Conservation (phyloP, 1,140 invertebrate species). For the Apocrypta bakeri region DNA sequence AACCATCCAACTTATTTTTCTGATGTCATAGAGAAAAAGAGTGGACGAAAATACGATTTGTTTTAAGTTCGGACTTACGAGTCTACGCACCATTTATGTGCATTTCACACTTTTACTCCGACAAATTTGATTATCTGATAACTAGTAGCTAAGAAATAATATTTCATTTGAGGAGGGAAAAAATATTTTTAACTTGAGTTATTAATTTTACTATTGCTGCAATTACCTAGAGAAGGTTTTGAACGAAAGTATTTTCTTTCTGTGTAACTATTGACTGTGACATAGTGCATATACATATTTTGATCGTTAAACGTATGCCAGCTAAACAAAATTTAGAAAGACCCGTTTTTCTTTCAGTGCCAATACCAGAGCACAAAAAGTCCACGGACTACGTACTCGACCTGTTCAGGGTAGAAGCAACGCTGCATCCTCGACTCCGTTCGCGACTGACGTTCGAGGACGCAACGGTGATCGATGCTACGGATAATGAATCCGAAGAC, state of each 20-base stretch:
- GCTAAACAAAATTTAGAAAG: neutral
- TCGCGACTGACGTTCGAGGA: slow-evolving; percentile 68
- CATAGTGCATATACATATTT: no score
- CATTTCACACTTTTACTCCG: neutral
- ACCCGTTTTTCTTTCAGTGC: slow-evolving; percentile 74
- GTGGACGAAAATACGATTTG: no score
- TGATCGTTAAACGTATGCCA: no score
- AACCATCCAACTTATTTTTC: no score
- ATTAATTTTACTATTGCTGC: neutral
- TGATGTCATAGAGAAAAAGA: no score
- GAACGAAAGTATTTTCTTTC: neutral
- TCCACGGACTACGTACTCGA: slow-evolving; percentile 87
- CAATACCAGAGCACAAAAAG: slow-evolving; percentile 83
- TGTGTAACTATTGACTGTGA: no score
- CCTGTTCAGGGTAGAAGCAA: slow-evolving; percentile 83
- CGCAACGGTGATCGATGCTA: slow-evolving; percentile 50
- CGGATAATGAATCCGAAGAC: slow-evolving; percentile 64
- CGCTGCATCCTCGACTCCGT: slow-evolving; percentile 74
- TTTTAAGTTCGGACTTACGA: no score
- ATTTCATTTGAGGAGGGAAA: neutral
- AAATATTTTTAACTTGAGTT: neutral
- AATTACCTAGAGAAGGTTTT: neutral
- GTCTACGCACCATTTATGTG: neutral
- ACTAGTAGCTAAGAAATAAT: neutral
- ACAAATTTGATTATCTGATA: neutral